A percentile compares a stretch with the other conserved stretches of the same genome.
Conservation (phyloP, 2,888 invertebrate species). For the Drosophila buzzatii region DNA sequence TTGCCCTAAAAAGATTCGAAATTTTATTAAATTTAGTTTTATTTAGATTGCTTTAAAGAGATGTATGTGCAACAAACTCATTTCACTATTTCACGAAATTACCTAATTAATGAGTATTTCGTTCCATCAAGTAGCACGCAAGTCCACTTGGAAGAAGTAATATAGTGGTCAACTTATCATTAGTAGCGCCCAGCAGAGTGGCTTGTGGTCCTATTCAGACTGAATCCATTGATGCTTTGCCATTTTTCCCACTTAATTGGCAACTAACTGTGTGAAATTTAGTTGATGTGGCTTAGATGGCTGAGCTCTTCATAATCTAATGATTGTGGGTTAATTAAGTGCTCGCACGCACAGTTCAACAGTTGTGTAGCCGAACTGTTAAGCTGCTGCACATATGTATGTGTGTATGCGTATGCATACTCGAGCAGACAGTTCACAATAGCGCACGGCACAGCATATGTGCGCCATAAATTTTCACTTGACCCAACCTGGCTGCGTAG, state of each 20-base stretch:
- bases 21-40: no score
- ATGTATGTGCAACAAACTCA: no score
- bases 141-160: conserved; percentile 9
- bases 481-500: background rate
- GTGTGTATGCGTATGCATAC: background rate
- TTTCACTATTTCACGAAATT: background rate
- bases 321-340: conserved; percentile 73
- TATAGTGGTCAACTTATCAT: background rate
- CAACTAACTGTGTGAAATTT: background rate
- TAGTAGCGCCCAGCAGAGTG: background rate
- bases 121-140: conserved; percentile 7
- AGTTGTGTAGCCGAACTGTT: conserved; percentile 23
- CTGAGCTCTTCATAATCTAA: conserved; percentile 35
- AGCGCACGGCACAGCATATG: conserved; percentile 36
- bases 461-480: conserved; percentile 52
- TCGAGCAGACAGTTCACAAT: background rate
- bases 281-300: conserved; percentile 2
- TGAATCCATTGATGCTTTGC: conserved; percentile 1
- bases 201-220: background rate
- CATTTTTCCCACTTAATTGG: conserved; percentile 48
- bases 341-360: conserved; percentile 68
- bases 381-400: conserved; percentile 37
- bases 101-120: background rate
- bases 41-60: no score
- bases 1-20: no score